These are phyloP conservation scores for Balaenoptera acutorostrata DNA, from an alignment of 2,113 vertebrate species.

Conservation along the genomic window DNA sequence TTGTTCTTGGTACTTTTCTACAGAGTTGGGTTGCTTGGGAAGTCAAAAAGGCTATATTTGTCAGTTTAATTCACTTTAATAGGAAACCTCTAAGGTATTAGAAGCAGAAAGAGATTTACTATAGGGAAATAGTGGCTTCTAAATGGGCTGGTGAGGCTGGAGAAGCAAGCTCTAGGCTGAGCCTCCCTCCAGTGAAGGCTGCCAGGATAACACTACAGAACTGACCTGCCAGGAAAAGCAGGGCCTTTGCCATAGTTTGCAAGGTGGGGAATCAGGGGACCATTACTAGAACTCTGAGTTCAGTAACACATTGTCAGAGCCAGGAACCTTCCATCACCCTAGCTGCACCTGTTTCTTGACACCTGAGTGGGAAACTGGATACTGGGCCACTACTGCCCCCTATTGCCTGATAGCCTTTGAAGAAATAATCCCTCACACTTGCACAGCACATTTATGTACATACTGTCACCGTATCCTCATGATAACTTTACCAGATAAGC, in stretches of 20 bases:
- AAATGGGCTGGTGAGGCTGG: not conserved
- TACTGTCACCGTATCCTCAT: not conserved
- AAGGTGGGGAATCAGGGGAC: not conserved
- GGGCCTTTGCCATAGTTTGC: not conserved
- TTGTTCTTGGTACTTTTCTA: not conserved
- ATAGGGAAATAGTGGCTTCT: not conserved
- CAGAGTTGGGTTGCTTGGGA: not conserved
- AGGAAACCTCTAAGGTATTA: not conserved
- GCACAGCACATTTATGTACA: not conserved
- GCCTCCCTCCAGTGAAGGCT: not conserved
- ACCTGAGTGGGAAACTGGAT: not conserved
- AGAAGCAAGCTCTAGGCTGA: not conserved
- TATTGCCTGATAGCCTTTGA: not conserved
- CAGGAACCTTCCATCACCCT: not conserved
- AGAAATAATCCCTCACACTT: not conserved
- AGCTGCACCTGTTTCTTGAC: not conserved
- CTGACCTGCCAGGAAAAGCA: not conserved
- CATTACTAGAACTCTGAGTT: not conserved
- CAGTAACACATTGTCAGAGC: not conserved
- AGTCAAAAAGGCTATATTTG: not conserved
- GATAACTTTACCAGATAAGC: not conserved
- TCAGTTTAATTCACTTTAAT: not conserved
- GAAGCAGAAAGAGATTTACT: not conserved
- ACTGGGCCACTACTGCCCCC: conserved; percentile 46
- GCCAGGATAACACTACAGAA: not conserved